These are phyloP conservation scores for Bucco capensis DNA, from an alignment of 2,113 vertebrate genomes.

Conservation along the genomic window DNA sequence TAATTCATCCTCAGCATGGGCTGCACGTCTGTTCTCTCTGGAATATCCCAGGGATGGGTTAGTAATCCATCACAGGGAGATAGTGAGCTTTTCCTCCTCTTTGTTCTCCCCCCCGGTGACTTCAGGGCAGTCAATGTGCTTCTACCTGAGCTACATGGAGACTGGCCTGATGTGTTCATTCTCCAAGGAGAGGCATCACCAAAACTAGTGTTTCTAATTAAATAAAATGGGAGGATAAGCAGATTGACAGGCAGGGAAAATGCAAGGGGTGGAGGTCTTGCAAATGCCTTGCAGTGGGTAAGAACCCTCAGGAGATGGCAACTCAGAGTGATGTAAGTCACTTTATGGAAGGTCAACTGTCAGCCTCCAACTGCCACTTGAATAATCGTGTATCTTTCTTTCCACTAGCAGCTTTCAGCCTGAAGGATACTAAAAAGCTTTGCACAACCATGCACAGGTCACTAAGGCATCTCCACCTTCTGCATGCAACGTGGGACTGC, in stretches of 20 bases:
- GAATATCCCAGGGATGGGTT: background rate
- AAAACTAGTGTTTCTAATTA: background rate
- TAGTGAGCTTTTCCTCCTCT: background rate
- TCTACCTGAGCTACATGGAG: background rate
- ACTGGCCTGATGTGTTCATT: background rate
- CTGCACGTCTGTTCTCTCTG: background rate
- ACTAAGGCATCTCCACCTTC: background rate
- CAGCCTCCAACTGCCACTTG: background rate
- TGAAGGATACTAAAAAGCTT: background rate
- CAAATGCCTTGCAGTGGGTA: background rate
- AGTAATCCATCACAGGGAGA: background rate
- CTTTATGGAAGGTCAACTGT: background rate
- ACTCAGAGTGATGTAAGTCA: background rate
- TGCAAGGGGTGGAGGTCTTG: background rate
- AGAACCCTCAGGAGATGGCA: background rate
- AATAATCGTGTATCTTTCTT: background rate
- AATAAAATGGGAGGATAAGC: background rate
- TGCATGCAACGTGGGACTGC: rapidly evolving
- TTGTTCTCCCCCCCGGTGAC: background rate
- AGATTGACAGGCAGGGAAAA: background rate
- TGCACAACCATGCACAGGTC: background rate
- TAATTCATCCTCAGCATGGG: background rate
- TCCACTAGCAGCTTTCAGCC: background rate
- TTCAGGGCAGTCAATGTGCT: background rate
- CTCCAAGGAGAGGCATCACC: background rate